These are phyloP conservation scores for Forbesichthys papilliferus DNA, from an alignment of 2,113 vertebrate species.

Conservation along the genomic window DNA sequence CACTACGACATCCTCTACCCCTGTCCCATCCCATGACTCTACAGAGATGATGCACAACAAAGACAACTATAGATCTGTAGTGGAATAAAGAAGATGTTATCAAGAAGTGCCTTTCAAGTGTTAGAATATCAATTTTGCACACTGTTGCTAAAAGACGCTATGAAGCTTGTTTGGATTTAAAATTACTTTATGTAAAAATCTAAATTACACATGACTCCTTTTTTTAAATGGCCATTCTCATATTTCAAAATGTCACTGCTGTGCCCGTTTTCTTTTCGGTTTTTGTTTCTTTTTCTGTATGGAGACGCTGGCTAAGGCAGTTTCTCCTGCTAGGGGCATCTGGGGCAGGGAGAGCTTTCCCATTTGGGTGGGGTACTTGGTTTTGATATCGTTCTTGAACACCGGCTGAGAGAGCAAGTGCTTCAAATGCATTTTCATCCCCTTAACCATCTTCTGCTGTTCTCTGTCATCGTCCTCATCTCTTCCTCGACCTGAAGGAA, in stretches of 20 bases:
- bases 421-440: slow-evolving; percentile 90
- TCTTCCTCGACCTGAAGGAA: slow-evolving; percentile 65
- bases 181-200: slow-evolving; percentile 1
- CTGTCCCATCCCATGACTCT: slow-evolving; percentile 34
- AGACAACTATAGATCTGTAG: slow-evolving; percentile 15
- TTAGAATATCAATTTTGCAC: slow-evolving; percentile 8
- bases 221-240: slow-evolving; percentile 14
- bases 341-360: slow-evolving; percentile 78
- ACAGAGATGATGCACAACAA: neutral
- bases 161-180: slow-evolving; percentile 17
- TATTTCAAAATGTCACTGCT: slow-evolving; percentile 26
- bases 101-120: slow-evolving; percentile 43
- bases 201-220: slow-evolving; percentile 5
- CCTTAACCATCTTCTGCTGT: slow-evolving; percentile 85
- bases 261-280: slow-evolving; percentile 16
- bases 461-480: slow-evolving; percentile 79
- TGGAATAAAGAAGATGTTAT: slow-evolving; percentile 23
- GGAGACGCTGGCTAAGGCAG: slow-evolving; percentile 79
- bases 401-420: slow-evolving; percentile 83
- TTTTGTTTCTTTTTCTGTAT: slow-evolving; percentile 59
- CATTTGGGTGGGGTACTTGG: slow-evolving; percentile 92
- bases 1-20: slow-evolving; percentile 81
- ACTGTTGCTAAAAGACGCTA: neutral
- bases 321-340: slow-evolving; percentile 62
- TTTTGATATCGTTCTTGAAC: slow-evolving; percentile 84